These are phyloP conservation scores for Tapirus indicus DNA, from an alignment of 2,797 vertebrate genomes.

Conservation along the genomic window DNA sequence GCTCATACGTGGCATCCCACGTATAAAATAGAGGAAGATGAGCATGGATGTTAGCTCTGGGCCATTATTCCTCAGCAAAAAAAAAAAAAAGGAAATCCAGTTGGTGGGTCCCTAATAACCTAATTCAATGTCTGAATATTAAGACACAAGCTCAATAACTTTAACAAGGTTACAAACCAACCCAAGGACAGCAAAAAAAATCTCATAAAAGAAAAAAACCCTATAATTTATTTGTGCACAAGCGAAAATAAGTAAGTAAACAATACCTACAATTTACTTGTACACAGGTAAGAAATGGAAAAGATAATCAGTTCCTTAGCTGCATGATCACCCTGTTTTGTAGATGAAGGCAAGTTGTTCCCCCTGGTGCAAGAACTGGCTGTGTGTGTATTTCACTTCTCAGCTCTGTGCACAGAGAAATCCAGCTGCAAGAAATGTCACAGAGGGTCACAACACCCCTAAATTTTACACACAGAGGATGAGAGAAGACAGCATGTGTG, in stretches of 20 bases:
- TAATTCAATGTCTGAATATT: not conserved
- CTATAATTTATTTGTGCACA: not conserved
- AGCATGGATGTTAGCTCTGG: no score
- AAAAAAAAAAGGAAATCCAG: not conserved
- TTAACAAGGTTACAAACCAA: slow-evolving; percentile 1
- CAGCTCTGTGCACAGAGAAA: not conserved
- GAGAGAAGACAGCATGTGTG: not conserved
- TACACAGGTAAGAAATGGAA: not conserved
- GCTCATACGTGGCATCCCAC: no score
- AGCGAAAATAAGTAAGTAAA: not conserved
- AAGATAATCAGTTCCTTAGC: not conserved
- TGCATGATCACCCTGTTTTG: accelerated
- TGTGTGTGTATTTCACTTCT: not conserved
- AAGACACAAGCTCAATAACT: not conserved
- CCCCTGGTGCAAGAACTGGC: not conserved
- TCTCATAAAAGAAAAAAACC: not conserved
- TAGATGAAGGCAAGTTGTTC: not conserved
- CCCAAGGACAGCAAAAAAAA: not conserved
- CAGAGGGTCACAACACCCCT: not conserved
- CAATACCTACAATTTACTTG: not conserved
- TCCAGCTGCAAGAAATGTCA: not conserved
- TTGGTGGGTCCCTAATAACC: not conserved
- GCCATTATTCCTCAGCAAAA: not conserved
- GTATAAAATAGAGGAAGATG: no score
- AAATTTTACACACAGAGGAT: not conserved